These are phyloP conservation scores for Drosophila fuyamai DNA, from an alignment of 1,140 invertebrate species.

Conservation along the genomic window DNA sequence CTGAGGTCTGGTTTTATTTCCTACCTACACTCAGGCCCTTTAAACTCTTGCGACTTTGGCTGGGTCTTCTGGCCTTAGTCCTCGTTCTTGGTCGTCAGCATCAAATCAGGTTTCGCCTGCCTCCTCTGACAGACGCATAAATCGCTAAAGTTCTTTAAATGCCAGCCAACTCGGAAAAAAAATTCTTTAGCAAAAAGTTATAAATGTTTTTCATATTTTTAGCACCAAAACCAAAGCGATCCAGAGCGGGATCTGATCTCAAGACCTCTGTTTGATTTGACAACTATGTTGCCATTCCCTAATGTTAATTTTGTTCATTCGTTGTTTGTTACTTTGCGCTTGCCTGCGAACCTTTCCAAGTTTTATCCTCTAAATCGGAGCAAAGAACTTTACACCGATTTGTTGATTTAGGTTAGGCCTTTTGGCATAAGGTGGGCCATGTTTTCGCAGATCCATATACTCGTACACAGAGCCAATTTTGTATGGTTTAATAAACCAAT, in stretches of 20 bases:
- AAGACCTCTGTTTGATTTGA: conserved; percentile 71
- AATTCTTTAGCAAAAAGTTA: conserved; percentile 47
- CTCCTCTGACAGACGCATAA: conserved; percentile 68
- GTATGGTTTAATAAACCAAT: no score
- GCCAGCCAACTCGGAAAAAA: conserved; percentile 26
- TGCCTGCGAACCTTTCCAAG: conserved; percentile 39
- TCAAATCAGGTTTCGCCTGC: conserved; percentile 69
- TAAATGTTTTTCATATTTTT: conserved; percentile 75
- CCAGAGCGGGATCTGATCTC: conserved; percentile 28
- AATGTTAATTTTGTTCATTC: background rate
- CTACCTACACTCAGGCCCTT: conserved; percentile 69
- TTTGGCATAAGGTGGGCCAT: conserved; percentile 11
- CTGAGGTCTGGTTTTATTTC: conserved; percentile 34
- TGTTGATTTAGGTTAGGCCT: conserved; percentile 63
- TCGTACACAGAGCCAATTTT: background rate
- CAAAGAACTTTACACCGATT: conserved; percentile 29
- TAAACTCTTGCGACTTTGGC: conserved; percentile 68
- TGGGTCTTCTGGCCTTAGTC: conserved; percentile 24
- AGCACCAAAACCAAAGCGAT: conserved; percentile 59
- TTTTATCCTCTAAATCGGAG: conserved; percentile 48
- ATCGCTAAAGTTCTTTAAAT: conserved; percentile 76
- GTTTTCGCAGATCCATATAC: conserved; percentile 1
- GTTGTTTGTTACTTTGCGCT: conserved; percentile 31
- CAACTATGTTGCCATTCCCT: conserved; percentile 66
- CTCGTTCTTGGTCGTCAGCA: conserved; percentile 44